A percentile compares a stretch with the other conserved stretches of the same genome.
phyloP scores from a whole-genome alignment of 2,888 invertebrate species.

The Lepidochrysops patricia region DNA sequence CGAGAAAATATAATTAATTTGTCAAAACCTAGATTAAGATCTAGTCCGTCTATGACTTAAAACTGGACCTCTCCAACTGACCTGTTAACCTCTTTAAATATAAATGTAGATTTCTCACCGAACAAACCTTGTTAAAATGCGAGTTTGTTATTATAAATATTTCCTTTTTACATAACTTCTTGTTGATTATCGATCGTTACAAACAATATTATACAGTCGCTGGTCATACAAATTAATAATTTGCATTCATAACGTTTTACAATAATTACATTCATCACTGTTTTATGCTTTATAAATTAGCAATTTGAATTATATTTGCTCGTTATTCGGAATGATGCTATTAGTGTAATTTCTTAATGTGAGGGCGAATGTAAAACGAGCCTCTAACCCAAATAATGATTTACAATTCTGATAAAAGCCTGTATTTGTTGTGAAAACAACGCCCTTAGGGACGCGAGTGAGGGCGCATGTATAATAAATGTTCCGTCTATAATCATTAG shows the following conservation, averaged over 20 bases:
- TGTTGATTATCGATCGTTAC: too few relatives aligned
- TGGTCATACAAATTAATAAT: too few relatives aligned
- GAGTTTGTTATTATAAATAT: neutral
- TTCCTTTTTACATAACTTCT: too few relatives aligned
- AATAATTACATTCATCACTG: neutral
- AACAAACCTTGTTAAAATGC: too few relatives aligned
- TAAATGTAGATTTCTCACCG: neutral
- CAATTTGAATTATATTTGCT: neutral
- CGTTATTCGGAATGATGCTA: neutral
- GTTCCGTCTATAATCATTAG: neutral
- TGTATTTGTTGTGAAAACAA: neutral
- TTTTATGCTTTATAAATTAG: neutral
- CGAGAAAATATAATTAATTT: neutral
- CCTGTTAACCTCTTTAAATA: neutral
- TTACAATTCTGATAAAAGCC: constrained; percentile 2
- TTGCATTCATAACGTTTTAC: too few relatives aligned
- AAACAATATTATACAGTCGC: too few relatives aligned
- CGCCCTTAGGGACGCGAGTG: neutral
- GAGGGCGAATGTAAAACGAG: neutral
- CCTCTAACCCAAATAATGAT: neutral
- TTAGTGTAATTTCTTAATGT: neutral
- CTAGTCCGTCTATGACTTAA: neutral
- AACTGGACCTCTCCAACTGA: neutral
- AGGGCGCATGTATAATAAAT: neutral
- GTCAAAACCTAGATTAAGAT: neutral